Conservation (phyloP, 1,140 invertebrate genomes). For the Panagrolaimus sp. region DNA sequence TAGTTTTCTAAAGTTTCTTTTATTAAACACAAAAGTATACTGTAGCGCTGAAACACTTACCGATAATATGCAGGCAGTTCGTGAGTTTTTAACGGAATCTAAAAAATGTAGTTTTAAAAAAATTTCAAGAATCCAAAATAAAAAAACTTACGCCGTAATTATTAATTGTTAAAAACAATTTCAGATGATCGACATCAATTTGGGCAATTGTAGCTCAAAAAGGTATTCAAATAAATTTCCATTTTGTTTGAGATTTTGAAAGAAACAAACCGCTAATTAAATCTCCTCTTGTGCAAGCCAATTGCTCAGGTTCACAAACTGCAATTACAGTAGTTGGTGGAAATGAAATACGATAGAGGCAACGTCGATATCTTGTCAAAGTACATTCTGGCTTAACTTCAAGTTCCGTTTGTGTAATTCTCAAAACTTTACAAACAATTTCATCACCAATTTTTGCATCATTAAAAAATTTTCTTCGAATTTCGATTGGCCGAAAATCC, state of each 20-base stretch:
- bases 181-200: background rate
- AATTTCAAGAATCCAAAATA: too few relatives aligned
- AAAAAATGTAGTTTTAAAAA: too few relatives aligned
- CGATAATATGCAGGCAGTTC: constrained; percentile 12
- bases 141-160: background rate
- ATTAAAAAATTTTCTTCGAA: background rate
- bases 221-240: background rate
- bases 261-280: constrained; percentile 10
- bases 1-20: background rate
- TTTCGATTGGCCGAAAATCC: background rate
- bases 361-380: background rate
- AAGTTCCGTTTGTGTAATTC: background rate
- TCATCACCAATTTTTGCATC: constrained; percentile 1
- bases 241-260: background rate
- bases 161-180: background rate
- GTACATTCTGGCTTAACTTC: constrained; percentile 4
- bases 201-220: constrained; percentile 12
- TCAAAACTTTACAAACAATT: background rate
- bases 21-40: background rate
- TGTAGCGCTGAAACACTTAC: background rate
- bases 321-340: background rate
- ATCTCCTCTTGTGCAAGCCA: background rate
- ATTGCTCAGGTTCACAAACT: background rate
- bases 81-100: background rate
- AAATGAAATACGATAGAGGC: background rate